Base-by-base conservation (phyloP, 2,113 vertebrate genomes). In the Labeo catla region DNA sequence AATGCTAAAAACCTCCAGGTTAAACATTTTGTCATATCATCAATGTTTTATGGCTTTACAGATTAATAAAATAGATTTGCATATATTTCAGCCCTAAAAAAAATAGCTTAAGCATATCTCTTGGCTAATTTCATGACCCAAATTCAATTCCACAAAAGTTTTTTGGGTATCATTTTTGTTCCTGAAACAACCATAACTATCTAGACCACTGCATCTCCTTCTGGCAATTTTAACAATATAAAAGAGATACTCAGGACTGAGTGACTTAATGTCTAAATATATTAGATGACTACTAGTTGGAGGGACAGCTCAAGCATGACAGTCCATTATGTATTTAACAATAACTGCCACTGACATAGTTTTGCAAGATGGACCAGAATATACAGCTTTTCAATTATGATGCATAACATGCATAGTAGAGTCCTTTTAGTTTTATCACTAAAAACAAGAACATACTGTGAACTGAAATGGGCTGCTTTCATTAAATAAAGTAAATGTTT, bases 21-120 rank as follows among this genome's bases (percentile, higher is more conserved):
- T 57, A 57, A 57, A 57, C 6, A 19, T 76, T 50, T 76, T 28
- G n/a, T 52, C 23, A 34, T 52, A 16, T 52, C 12, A 52, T 36
- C 23, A 16, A 21, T 50, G 6, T 16, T 28, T 76, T 54, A 54
- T n/a, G 34, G 45, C 49, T 77, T 52, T 77, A 36, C 13, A 36
- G 49, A 54, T 52, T 16, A 76, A n/a, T 23, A 50, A 76, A 76
- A 76, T 76, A 45, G n/a, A 49, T 76, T 76, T 49, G 73, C 45
- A 76, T 50, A 76, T 1, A 49, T 76, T 76, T 1, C 21, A 76
- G 45, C 45, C 4, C 6, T 57, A 23, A 76, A 43, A 76, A 11
- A 2, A n/a, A 13, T 13, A 68, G 21, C 9, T 76, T 49, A 76
- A 49, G 4, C 11, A 23, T 7, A 49, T 47, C 2, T 45, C 19